Base-by-base conservation (phyloP, 2,888 invertebrate genomes). In the Ectemnius cavifrons region DNA sequence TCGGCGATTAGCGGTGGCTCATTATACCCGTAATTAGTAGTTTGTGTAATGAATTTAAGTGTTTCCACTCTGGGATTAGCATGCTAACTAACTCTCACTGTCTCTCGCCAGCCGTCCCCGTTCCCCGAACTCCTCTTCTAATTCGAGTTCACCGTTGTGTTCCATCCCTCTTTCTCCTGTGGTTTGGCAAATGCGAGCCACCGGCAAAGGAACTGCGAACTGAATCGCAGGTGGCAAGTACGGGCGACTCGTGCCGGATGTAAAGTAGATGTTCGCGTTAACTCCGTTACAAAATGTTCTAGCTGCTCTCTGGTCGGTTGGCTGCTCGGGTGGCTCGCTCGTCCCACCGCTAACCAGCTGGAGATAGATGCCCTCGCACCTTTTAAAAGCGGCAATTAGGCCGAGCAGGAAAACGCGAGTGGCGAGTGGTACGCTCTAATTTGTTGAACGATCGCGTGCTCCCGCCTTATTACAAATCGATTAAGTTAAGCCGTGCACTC, bases 11-110 rank as follows among this genome's bases (percentile, higher is more conserved):
- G 87, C 83, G 84, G 86, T 84, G 84, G 82, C 84, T 86, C 85
- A 87, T 87, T 87, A 87, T 87, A 86, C 81, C 64, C 71, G 84
- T 82, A 87, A 87, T 87, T 87, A 87, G 86, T 82, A 86, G 87
- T 85, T 87, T 84, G 87, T 81, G 84, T 87, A 87, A 87, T 87
- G 86, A 86, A 86, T 87, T 87, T 86, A 87, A 87, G 87, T 87
- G 87, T 87, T 87, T 86, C 84, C 86, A 81, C 85, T 78, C 75
- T 58, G 83, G 80, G 83, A 87, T 87, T 87, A 86, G 86, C 84
- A 87, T 87, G 86, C 86, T 85, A 86, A 87, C 86, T 84, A 83
- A 84, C 83, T 78, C 77, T 37, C 37, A 37, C 37, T 37, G 37
- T 37, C 37, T 37, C 37, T 37, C 37, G 37, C 37, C 37, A 37